These are phyloP conservation scores for Aporrectodea caliginosa DNA, from an alignment of 1,140 invertebrate genomes.

Conservation along the genomic window DNA sequence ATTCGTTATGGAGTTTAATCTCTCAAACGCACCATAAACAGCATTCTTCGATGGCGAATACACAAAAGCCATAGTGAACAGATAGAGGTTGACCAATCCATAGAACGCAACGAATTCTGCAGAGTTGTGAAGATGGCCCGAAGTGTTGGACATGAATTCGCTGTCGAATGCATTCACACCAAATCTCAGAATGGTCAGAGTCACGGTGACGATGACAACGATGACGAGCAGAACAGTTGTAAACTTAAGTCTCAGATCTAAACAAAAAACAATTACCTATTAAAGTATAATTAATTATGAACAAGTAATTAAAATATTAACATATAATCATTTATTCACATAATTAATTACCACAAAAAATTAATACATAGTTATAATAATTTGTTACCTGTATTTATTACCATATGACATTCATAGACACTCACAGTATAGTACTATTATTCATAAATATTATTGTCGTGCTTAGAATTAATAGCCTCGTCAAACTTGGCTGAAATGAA, in stretches of 20 bases:
- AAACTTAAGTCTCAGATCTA: conserved; percentile 88
- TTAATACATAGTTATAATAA: too few species aligned
- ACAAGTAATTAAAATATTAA: too few species aligned
- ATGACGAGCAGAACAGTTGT: conserved; percentile 79
- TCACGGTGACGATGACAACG: conserved; percentile 72
- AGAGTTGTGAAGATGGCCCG: conserved; percentile 81
- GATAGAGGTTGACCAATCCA: conserved; percentile 88
- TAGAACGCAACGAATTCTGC: conserved; percentile 93
- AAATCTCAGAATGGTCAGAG: conserved; percentile 76
- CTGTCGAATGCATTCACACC: conserved; percentile 84
- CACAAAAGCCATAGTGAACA: conserved; percentile 89
- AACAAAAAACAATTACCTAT: conserved; percentile 37
- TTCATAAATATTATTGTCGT: too few species aligned
- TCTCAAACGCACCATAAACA: conserved; percentile 71
- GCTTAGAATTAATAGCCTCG: too few species aligned
- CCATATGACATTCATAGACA: too few species aligned
- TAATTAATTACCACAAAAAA: too few species aligned
- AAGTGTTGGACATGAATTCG: conserved; percentile 83
- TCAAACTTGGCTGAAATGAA: too few species aligned
- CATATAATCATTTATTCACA: too few species aligned
- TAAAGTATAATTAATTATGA: too few species aligned
- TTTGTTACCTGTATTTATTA: too few species aligned
- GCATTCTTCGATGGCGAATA: conserved; percentile 80
- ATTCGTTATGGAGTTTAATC: too few species aligned
- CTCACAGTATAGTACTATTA: too few species aligned